A percentile compares a stretch with the other conserved stretches of the same genome.
phyloP scores from a whole-genome alignment of 2,113 vertebrate genomes.

The Fulica atra region DNA sequence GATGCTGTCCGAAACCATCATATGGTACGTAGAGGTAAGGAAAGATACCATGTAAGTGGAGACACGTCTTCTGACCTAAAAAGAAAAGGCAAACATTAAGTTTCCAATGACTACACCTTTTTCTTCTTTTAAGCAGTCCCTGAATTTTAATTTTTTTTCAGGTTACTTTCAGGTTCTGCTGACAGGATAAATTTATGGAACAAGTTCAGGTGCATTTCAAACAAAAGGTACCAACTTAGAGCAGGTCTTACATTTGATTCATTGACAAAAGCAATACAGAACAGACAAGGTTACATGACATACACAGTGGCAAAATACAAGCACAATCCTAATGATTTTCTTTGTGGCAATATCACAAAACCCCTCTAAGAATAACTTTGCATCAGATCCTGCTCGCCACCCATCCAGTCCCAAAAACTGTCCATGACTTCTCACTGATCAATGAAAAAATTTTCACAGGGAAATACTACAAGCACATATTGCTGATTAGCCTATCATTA shows the following conservation, averaged over 20 bases:
- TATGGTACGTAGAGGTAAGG: conserved; percentile 96
- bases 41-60: conserved; percentile 94
- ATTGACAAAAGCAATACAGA: neutral
- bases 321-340: neutral
- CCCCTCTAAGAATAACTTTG: neutral
- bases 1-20: conserved; percentile 85
- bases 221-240: neutral
- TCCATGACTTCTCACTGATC: neutral
- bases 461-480: neutral
- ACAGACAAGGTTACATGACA: neutral
- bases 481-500: neutral
- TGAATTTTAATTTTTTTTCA: neutral
- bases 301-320: neutral
- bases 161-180: neutral
- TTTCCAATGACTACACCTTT: neutral
- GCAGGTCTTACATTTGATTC: neutral
- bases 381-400: neutral
- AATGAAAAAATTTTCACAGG: neutral
- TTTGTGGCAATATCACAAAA: neutral
- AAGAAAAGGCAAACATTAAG: conserved; percentile 33
- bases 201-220: neutral
- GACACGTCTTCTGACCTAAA: conserved; percentile 97
- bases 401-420: neutral
- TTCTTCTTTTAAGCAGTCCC: neutral
- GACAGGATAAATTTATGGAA: neutral